phyloP scores from a whole-genome alignment of 2,888 invertebrate species.

The Scrobipalpa costella region DNA sequence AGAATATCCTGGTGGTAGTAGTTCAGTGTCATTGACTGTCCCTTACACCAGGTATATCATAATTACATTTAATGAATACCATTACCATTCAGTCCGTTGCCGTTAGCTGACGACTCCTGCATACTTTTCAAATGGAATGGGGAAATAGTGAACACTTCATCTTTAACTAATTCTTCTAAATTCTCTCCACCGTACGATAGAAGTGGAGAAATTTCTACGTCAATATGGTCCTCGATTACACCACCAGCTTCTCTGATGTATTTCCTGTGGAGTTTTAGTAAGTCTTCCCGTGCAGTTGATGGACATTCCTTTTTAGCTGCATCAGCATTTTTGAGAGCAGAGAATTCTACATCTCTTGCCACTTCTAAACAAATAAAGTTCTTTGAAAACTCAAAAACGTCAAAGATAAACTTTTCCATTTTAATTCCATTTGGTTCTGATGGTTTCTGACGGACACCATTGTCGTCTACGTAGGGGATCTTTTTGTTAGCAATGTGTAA shows the following conservation, averaged over 20 bases:
- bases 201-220: constrained; percentile 95
- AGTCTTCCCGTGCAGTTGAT: constrained; percentile 89
- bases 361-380: constrained; percentile 97
- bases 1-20: too few species aligned
- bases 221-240: constrained; percentile 82
- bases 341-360: constrained; percentile 95
- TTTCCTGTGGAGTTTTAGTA: constrained; percentile 88
- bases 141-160: constrained; percentile 83
- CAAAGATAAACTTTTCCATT: constrained; percentile 99
- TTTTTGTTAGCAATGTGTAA: constrained; percentile 99
- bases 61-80: constrained; percentile 33
- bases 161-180: constrained; percentile 83
- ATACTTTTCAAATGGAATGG: constrained; percentile 83
- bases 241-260: constrained; percentile 93
- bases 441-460: constrained; percentile 87
- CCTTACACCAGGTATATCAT: too few species aligned
- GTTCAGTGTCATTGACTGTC: too few species aligned
- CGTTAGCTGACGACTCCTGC: constrained; percentile 56
- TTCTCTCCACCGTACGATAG: constrained; percentile 96
- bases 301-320: constrained; percentile 94
- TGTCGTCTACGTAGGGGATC: constrained; percentile 90
- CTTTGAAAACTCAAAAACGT: constrained; percentile 96
- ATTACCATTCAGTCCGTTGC: constrained; percentile 59
- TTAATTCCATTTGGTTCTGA: constrained; percentile 96
- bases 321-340: constrained; percentile 97